These are phyloP conservation scores for Mycetomoellerius zeteki DNA, from an alignment of 1,140 invertebrate genomes.

Conservation along the genomic window DNA sequence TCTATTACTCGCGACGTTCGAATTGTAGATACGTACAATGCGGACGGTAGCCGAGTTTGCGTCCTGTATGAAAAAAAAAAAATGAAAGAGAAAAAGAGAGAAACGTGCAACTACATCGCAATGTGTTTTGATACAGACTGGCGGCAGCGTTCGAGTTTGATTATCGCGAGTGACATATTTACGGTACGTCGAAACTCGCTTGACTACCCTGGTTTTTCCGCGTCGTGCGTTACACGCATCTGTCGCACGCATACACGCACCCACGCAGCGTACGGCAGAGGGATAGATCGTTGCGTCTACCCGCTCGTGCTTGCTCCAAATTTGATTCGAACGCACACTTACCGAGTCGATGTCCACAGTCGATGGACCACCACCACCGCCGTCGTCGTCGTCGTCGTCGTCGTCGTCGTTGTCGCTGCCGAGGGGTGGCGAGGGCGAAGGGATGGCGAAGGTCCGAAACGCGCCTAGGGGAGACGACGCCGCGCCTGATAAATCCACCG, in stretches of 20 bases:
- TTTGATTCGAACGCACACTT: conserved; percentile 26
- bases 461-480: conserved; percentile 47
- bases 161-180: conserved; percentile 41
- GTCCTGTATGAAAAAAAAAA: neutral
- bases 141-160: conserved; percentile 6
- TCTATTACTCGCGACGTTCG: conserved; percentile 30
- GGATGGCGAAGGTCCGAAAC: conserved; percentile 20
- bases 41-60: neutral
- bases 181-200: neutral
- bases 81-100: neutral
- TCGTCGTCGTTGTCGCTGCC: neutral
- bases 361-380: neutral
- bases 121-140: neutral
- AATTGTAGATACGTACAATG: neutral
- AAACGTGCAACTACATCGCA: neutral
- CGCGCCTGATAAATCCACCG: conserved; percentile 57
- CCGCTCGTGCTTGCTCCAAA: neutral
- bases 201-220: neutral
- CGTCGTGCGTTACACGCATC: neutral
- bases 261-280: neutral
- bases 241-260: conserved; percentile 15
- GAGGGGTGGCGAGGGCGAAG: neutral
- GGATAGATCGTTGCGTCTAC: neutral
- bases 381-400: neutral
- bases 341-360: conserved; percentile 16